Base-by-base conservation (phyloP, 92 coral and sea anemone genomes). In the Bergia sp. region DNA sequence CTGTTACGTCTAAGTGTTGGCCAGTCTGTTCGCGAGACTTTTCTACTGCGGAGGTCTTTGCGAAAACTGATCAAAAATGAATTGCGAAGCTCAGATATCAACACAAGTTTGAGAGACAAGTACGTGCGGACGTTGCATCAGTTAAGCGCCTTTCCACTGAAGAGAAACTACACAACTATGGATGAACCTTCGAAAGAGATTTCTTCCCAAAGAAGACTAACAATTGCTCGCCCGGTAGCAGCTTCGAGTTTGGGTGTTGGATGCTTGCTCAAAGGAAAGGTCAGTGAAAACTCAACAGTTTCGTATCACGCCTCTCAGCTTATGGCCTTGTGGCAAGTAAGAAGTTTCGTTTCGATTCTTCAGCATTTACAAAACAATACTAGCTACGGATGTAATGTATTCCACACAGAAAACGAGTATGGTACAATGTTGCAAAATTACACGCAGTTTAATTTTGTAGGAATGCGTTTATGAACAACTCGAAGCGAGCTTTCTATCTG, bases 1-100 rank as follows among this genome's bases (percentile, higher is more conserved):
- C 45, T 84, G 12, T 20, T 84, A 21, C 15, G 65, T 4, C n/a
- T 45, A 13, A 44, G 53, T 72, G 11, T 18, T 2, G 79, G 87
- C 20, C 87, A 84, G 29, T 84, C 87, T 55, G 78, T 90, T 74
- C 93, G 92, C 21, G 94, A 92, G 67, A 92, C 94, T 1, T 89
- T 86, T 53, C 55, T 73, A 1, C 77, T 94, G 12, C 88, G 96
- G 40, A 69, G 85, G 77, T 88, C 86, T 50, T 67, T 94, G 87
- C 82, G 88, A 71, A 86, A 80, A 36, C 92, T 90, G 16, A 73
- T 92, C 37, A 86, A 90, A 86, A 87, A n/a, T 4, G 90, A 94
- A 73, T 86, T 94, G 40, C 82, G 88, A 86, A 92, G 45, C 23
- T 16, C 61, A 5, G 82, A 69, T 18, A 89, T 90, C 5, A 82